A percentile compares a stretch with the other conserved stretches of the same genome.
These are phyloP conservation scores for Rhineura floridana DNA, from an alignment of 2,113 vertebrate genomes.

Conservation along the genomic window DNA sequence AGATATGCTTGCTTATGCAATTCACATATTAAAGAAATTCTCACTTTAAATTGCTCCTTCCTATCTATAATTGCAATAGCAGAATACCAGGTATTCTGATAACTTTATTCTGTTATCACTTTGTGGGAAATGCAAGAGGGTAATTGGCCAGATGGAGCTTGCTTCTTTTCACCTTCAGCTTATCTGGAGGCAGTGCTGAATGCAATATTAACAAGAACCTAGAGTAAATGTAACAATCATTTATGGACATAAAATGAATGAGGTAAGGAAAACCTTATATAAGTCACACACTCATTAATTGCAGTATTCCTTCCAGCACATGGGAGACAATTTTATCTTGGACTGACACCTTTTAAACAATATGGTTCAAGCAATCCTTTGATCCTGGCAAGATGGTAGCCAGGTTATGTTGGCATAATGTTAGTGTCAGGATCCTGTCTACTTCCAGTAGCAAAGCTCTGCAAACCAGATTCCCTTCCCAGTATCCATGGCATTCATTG, in stretches of 20 bases:
- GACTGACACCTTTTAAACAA: background rate
- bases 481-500: background rate
- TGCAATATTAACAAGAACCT: background rate
- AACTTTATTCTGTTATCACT: background rate
- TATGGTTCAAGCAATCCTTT: background rate
- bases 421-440: background rate
- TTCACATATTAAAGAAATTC: background rate
- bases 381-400: too few species aligned
- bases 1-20: background rate
- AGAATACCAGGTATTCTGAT: background rate
- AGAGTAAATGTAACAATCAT: background rate
- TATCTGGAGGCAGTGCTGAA: conserved; percentile 18
- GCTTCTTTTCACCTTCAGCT: background rate
- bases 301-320: background rate
- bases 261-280: background rate
- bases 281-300: rapidly evolving
- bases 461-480: background rate
- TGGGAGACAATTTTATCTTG: background rate
- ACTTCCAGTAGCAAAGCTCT: background rate
- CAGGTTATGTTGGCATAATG: background rate
- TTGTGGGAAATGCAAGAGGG: background rate
- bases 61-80: background rate
- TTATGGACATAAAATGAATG: background rate
- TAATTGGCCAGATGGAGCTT: conserved; percentile 1
- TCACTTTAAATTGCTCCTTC: background rate